Evolutionary conservation across 2,797 vertebrate species (phyloP).

Genomic region (Chelon auratus): DNA sequence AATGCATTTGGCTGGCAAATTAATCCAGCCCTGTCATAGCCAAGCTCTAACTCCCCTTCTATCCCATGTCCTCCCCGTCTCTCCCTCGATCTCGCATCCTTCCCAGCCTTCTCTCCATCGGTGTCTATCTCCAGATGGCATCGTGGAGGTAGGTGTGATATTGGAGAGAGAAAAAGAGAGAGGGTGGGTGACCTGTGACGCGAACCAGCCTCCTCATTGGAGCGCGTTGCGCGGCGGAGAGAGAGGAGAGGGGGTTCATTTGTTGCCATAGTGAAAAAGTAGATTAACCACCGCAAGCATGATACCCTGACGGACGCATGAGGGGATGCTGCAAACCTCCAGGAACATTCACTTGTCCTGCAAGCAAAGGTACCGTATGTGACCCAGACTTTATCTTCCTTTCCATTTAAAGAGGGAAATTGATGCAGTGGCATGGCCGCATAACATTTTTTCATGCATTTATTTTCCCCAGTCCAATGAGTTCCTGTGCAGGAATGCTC

Average conservation of each 20-base stretch:
- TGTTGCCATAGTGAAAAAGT: conserved; percentile 85
- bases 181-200: conserved; percentile 61
- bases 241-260: conserved; percentile 60
- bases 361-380: conserved; percentile 64
- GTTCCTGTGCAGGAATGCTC: conserved; percentile 2
- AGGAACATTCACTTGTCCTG: conserved; percentile 61
- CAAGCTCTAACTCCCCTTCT: conserved; percentile 72
- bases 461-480: not conserved
- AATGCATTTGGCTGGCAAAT: conserved; percentile 84
- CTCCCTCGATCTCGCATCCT: conserved; percentile 33
- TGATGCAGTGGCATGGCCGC: not conserved
- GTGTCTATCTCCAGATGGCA: conserved; percentile 76
- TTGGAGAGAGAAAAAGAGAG: conserved; percentile 33
- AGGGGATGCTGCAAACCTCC: conserved; percentile 66
- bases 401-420: not conserved
- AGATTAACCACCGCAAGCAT: conserved; percentile 74
- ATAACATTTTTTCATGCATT: not conserved
- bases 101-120: conserved; percentile 64
- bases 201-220: conserved; percentile 67
- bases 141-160: conserved; percentile 74
- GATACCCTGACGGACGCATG: conserved; percentile 69
- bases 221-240: conserved; percentile 37
- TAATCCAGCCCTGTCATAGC: conserved; percentile 82
- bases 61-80: conserved; percentile 37
- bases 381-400: conserved; percentile 6